Evolutionary conservation across 2,113 vertebrate genomes (phyloP), one percentile per base, ranked within the genome.

Genomic region (Bambusicola thoracicus): DNA sequence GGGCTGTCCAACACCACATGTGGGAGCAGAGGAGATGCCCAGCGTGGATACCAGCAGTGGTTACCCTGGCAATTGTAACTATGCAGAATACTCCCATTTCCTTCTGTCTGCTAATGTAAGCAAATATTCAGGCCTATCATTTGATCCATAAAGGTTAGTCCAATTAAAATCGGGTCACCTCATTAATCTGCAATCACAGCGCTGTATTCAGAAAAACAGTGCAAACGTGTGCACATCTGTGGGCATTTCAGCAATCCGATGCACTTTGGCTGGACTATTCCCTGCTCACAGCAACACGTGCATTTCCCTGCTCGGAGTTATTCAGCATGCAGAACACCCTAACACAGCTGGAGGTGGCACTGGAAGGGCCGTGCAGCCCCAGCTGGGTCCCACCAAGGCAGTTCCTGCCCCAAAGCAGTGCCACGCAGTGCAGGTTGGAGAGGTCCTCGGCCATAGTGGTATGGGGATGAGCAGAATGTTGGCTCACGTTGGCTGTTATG

Each of bases 31-130:
- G 58, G 58, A 90, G 68, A 82, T 62, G 48, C 83, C 74, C 59
- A 38, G 29, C 43, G 6, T 70, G 44, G 82, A 95, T 73, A 89
- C 34, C 30, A 82, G 74, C 40, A 15, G 67, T 63, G 43, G 91
- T 97, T 98, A 97, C 96, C 89, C 51, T 97, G 92, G 96, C 34
- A 40, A 97, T 96, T 34, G 86, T 97, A 93, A 95, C 95, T 59
- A 97, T 70, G 84, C 59, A 51, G 68, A 96, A 78, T 74, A 76
- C 48, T 92, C 17, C 2, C 2, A 17, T 83, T 93, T 87, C 66
- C 49, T 94, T 92, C 72, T 27, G 2, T 36, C 32, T 58, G 56
- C 72, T 41, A 21, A 62, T 18, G 29, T 18, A 41, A 67, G 75
- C 56, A 48, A 72, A 79, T 66, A 44, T 70, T 51, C 59, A 51